Base-by-base conservation (phyloP, 2,888 invertebrate genomes). In the Chrysopilus asiliformis region DNA sequence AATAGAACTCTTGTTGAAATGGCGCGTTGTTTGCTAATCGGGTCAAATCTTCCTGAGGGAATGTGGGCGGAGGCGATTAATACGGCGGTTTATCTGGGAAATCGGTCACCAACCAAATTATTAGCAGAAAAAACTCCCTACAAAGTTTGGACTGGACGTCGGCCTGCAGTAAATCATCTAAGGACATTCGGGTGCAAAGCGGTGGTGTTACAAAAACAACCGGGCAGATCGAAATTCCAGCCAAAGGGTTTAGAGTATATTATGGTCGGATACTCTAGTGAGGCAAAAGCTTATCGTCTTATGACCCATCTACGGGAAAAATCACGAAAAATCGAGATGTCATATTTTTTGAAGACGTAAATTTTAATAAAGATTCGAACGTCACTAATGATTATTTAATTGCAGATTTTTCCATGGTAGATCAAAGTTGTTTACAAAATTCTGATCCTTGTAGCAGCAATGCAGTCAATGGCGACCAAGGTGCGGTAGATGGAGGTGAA, bases 301-400 rank as follows among this genome's bases (percentile, higher is more conserved):
- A 5, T 16, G 30, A 29, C 3, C 2, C 12, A 4, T 4, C 13
- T 6, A 20, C 29, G 4, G 6, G 29, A 3, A 22, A 29, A 9
- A 19, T 28, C 2, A 6, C 22, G 16, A 36, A 36, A 6, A 29
- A 24, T 22, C 6, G 35, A 7, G 22, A 36, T 29, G 35, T 36
- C 1, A 10, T 20, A 6, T 29, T 36, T 17, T n/a, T n/a, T n/a
- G n/a, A n/a, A n/a, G n/a, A n/a, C 22, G 7, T 16, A 14, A 28
- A 12, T 9, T 18, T 14, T 24, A 9, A 25, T 18, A 49, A 34
- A 56, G 49, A 50, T 56, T 65, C 63, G 57, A n/a, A n/a, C n/a
- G n/a, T n/a, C n/a, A n/a, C n/a, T n/a, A n/a, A n/a, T n/a, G n/a
- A n/a, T n/a, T n/a, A n/a, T n/a, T n/a, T n/a, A n/a, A n/a, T n/a